A percentile compares a stretch with the other conserved stretches of the same genome.
These are phyloP conservation scores for Melanerpes formicivorus DNA, from an alignment of 2,113 vertebrate genomes.

Conservation along the genomic window DNA sequence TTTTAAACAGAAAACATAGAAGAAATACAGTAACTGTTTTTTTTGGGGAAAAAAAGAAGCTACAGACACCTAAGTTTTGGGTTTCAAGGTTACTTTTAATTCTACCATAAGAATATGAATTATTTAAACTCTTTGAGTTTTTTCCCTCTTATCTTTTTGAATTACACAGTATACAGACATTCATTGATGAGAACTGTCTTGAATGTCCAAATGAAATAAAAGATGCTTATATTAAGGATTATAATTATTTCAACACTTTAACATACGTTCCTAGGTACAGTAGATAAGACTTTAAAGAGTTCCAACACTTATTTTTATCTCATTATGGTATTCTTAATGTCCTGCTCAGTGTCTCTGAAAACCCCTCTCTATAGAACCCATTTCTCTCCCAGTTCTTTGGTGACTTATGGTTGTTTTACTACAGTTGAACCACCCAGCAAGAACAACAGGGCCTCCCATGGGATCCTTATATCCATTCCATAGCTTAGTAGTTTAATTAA, in stretches of 20 bases:
- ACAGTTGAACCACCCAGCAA: background rate
- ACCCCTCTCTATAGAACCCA: background rate
- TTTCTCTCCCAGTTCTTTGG: background rate
- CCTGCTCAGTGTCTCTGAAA: background rate
- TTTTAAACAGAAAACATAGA: background rate
- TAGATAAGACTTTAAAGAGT: background rate
- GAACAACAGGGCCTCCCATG: background rate
- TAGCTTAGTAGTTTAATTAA: background rate
- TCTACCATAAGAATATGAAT: background rate
- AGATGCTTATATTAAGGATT: background rate
- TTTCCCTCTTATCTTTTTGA: background rate
- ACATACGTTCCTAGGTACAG: background rate
- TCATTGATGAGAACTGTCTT: background rate
- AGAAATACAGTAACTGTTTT: background rate
- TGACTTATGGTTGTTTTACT: background rate
- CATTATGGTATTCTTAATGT: background rate
- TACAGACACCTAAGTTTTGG: background rate
- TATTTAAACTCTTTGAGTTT: background rate
- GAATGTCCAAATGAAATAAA: background rate
- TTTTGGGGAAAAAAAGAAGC: background rate
- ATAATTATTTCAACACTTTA: background rate
- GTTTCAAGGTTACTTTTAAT: background rate
- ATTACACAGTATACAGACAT: background rate
- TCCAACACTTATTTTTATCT: background rate
- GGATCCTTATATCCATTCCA: background rate